Percentiles rank a stretch among this genome's conserved stretches.
Evolutionary conservation across 2,888 invertebrate species (phyloP).

Genomic region (Harpalus rufipes): DNA sequence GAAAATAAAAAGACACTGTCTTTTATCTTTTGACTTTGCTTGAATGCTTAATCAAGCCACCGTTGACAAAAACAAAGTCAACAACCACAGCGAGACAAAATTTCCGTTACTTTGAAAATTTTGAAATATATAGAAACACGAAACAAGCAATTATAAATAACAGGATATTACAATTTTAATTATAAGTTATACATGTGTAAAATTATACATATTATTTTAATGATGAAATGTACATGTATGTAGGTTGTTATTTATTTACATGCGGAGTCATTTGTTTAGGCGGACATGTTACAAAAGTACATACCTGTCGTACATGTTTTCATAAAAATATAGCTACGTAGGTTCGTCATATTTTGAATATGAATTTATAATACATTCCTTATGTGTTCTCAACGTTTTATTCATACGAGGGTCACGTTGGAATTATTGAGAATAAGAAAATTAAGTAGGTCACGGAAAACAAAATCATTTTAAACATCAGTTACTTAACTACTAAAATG

Average conservation of each 20-base stretch:
- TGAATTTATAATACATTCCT: conserved; percentile 13
- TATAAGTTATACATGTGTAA: conserved; percentile 22
- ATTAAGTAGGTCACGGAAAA: too few relatives aligned
- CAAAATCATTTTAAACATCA: too few relatives aligned
- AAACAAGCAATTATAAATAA: not conserved
- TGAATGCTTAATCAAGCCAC: too few relatives aligned
- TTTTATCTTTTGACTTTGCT: not conserved
- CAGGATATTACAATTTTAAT: conserved; percentile 19
- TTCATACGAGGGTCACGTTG: too few relatives aligned
- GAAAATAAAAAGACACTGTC: not conserved
- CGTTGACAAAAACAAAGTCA: not conserved
- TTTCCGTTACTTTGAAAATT: not conserved
- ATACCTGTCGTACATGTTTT: conserved; percentile 35
- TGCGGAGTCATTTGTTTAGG: conserved; percentile 42
- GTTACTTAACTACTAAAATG: too few relatives aligned
- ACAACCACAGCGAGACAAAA: not conserved
- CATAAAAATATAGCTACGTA: conserved; percentile 9
- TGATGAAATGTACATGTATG: conserved; percentile 22
- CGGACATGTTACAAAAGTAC: conserved; percentile 42
- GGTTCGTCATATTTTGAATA: not conserved
- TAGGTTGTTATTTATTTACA: conserved; percentile 36
- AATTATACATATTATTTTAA: conserved; percentile 14
- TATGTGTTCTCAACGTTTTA: not conserved
- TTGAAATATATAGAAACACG: not conserved
- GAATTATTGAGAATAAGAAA: too few relatives aligned